Base-by-base conservation (phyloP, 2,888 invertebrate species). In the Mythimna lalbum region DNA sequence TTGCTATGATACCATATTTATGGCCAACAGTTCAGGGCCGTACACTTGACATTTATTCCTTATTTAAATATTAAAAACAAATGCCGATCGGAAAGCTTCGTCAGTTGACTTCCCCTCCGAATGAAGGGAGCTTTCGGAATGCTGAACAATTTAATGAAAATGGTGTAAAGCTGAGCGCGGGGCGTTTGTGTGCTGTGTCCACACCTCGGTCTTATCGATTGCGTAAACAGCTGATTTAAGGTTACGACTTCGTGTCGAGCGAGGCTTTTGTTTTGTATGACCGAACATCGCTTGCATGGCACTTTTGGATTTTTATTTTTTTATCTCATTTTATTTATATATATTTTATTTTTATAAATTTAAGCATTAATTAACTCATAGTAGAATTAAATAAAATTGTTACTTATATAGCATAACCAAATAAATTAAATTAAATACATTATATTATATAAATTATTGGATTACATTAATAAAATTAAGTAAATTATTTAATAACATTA, bases 121-220 rank as follows among this genome's bases (percentile, higher is more conserved):
- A 47, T 52, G 76, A 69, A 61, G 31, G 43, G n/a, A 69, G 47
- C 73, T 76, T 69, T 69, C 69, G 50, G 56, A 76, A 76, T 76
- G 61, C 56, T 57, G 56, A 65, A 62, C 17, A 21, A 73, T 56
- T 57, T 1, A 33, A 19, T 53, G 52, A 49, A 75, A 61, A 31
- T 12, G 17, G 17, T 10, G 27, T 39, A 60, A 74, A 75, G 69
- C 56, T 69, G 36, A 17, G 14, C 36, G 47, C 36, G n/a, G 52
- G 36, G 52, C 39, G 36, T 49, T 36, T 67, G 73, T 76, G 62
- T 62, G 76, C 33, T 68, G 62, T 39, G 56, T 75, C 60, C 75
- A 62, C 75, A 63, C 77, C 77, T 77, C 27, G 6, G 52, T 7
- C 2, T 36, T 71, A 75, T 75, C 71, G 75, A 75, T 75, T 76